Conservation (phyloP, 2,113 vertebrate species). For the Hassar affinis region DNA sequence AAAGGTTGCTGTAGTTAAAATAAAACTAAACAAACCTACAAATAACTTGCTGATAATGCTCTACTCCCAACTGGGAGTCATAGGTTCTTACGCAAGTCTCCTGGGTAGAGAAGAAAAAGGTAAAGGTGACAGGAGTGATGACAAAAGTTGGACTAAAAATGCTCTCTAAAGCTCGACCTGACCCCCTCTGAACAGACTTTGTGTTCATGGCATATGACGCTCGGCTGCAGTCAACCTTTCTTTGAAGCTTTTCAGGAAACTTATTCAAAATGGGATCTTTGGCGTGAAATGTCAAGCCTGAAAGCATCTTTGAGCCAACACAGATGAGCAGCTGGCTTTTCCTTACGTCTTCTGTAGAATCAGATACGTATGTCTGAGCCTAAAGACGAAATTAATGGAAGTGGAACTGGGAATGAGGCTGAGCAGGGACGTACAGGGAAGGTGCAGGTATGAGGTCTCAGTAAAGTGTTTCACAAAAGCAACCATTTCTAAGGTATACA, state of each 20-base stretch:
- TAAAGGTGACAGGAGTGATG: background rate
- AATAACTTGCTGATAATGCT: too few species aligned
- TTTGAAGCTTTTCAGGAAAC: constrained; percentile 42
- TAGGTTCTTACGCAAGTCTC: too few species aligned
- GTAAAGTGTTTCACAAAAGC: background rate
- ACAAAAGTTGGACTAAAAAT: background rate
- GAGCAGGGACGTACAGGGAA: background rate
- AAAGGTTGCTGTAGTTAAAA: too few species aligned
- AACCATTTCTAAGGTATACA: background rate
- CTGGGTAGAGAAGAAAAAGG: background rate
- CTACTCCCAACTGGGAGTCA: too few species aligned
- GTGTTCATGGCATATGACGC: constrained; percentile 35
- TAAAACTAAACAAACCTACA: too few species aligned
- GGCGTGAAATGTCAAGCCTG: constrained; percentile 58
- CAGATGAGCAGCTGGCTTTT: constrained; percentile 49
- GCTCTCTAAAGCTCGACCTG: constrained; percentile 26
- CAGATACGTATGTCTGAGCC: background rate
- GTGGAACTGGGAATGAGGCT: background rate
- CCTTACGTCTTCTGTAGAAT: background rate
- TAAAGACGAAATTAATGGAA: background rate
- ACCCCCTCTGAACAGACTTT: background rate
- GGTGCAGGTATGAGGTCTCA: too few species aligned
- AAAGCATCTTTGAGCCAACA: constrained; percentile 54
- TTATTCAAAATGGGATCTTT: constrained; percentile 62
- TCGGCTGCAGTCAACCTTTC: constrained; percentile 39